phyloP scores from a whole-genome alignment of 2,113 vertebrate genomes.

The Lethenteron camtschaticum region DNA sequence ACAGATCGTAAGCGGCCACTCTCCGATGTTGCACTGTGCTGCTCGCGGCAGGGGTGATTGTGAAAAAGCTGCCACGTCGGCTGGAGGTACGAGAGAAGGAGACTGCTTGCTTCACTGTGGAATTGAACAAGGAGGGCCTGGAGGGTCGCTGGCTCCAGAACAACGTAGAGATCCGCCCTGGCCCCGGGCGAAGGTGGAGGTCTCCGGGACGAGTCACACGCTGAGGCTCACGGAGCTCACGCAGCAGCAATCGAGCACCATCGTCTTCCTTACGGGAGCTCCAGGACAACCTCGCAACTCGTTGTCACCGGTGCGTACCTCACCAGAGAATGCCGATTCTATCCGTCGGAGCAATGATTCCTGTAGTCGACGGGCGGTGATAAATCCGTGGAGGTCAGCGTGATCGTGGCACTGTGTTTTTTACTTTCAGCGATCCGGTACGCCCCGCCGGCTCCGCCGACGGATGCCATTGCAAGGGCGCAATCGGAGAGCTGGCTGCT shows the following conservation, averaged over 20 bases:
- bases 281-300: conserved; percentile 72
- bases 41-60: conserved; percentile 46
- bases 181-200: conserved; percentile 32
- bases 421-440: no score
- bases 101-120: conserved; percentile 76
- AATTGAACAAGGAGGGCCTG: conserved; percentile 42
- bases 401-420: no score
- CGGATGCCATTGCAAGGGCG: no score
- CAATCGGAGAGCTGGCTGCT: no score
- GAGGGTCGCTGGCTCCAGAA: conserved; percentile 53
- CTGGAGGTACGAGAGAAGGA: conserved; percentile 52
- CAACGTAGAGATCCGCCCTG: conserved; percentile 38
- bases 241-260: conserved; percentile 53
- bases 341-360: no score
- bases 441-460: no score
- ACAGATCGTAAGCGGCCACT: no score
- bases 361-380: no score
- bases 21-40: no score
- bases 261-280: conserved; percentile 63
- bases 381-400: no score
- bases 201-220: conserved; percentile 34
- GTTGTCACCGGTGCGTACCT: conserved; percentile 40
- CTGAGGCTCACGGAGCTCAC: conserved; percentile 57
- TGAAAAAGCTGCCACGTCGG: conserved; percentile 65
- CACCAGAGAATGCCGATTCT: no score